Base-by-base conservation (phyloP, 1,140 invertebrate genomes). In the Pomacea maculata region DNA sequence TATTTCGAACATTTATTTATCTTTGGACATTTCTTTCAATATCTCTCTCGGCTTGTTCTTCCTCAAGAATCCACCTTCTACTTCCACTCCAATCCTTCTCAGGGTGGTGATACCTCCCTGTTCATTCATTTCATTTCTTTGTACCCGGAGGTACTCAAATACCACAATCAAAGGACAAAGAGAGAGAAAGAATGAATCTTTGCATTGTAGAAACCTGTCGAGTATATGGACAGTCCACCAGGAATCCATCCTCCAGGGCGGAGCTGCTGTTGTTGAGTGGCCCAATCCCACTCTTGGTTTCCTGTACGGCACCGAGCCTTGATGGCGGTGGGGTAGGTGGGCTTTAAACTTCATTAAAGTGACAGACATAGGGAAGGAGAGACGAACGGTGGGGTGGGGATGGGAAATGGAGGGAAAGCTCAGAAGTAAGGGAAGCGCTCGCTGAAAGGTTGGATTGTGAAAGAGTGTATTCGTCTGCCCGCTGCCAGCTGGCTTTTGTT, bases 401-500 rank as follows among this genome's bases (percentile, higher is more conserved):
- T 14, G 57, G 57, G 57, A 61, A 61, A 17, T 17, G 57, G 57
- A 17, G 57, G 57, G 57, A 14, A 17, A 61, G 15, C 57, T 14
- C 11, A 61, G 57, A 61, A 17, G 8, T 61, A 61, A 17, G 57
- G 57, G 15, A 8, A 14, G 15, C 57, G 15, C 57, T 61, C 15
- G 57, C 11, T 61, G 57, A 61, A 61, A 61, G 15, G 57, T 61
- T 61, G 15, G 15, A 61, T 61, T 61, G 15, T 61, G 57, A 61
- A 61, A 61, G 57, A 61, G 15, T 61, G 15, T 17, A 8, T 61
- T 61, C 57, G 57, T 61, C 57, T 61, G 57, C 57, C 25, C 15
- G 57, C 15, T 61, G 11, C 57, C 57, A 77, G 75, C 63, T 77
- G 75, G 75, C 63, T 67, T 77, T 65, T 77, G 63, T 77, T 77